Conservation (phyloP, 64 coral and sea anemone genomes). For the Montipora cactus region DNA sequence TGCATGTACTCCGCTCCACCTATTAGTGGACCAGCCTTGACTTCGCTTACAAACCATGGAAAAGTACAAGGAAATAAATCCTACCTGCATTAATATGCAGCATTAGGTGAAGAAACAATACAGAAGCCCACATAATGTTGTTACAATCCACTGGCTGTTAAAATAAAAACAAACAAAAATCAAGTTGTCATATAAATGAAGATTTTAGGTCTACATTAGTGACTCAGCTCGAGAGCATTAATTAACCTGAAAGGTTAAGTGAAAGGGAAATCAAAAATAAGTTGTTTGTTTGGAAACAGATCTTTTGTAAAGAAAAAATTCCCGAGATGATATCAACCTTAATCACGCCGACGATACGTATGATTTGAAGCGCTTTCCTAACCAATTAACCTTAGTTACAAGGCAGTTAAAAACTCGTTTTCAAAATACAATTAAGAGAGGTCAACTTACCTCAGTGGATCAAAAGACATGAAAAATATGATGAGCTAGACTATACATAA, state of each 20-base stretch:
- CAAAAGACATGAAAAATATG: not conserved
- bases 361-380: not conserved
- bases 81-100: constrained; percentile 4
- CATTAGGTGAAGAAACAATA: not conserved
- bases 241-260: too few relatives aligned
- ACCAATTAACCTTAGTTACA: not conserved
- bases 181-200: not conserved
- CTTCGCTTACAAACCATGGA: too few relatives aligned
- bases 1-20: too few relatives aligned
- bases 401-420: too few relatives aligned
- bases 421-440: too few relatives aligned
- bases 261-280: too few relatives aligned
- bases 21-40: too few relatives aligned
- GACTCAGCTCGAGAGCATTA: too few relatives aligned
- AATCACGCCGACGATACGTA: not conserved
- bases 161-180: not conserved
- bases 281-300: not conserved
- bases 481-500: not conserved
- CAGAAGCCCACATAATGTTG: not conserved
- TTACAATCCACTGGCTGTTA: not conserved
- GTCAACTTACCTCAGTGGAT: not conserved
- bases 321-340: not conserved
- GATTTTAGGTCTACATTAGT: too few relatives aligned
- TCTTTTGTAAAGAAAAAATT: not conserved
- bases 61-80: not conserved